phyloP scores from a whole-genome alignment of 2,113 vertebrate species.

The Tachysurus vachellii region DNA sequence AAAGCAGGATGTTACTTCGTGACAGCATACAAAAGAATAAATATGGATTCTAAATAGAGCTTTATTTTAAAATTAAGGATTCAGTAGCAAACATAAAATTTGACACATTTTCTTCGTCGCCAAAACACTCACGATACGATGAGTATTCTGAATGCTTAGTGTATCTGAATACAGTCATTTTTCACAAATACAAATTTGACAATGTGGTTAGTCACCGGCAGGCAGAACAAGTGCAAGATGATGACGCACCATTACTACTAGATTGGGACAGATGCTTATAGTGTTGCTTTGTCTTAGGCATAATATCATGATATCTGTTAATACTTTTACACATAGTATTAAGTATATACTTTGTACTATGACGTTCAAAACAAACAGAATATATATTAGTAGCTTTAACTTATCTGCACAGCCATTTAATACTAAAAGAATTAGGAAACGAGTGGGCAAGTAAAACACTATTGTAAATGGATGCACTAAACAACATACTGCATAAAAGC shows the following conservation, averaged over 20 bases:
- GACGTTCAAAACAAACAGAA: not conserved
- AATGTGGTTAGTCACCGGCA: not conserved
- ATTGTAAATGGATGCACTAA: not conserved
- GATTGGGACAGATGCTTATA: not conserved
- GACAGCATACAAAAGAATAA: not conserved
- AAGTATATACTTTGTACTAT: not conserved
- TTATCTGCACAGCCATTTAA: not conserved
- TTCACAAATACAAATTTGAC: not conserved
- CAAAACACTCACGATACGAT: not conserved
- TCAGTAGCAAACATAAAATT: not conserved
- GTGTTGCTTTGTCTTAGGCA: not conserved
- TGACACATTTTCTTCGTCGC: not conserved
- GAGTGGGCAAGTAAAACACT: not conserved
- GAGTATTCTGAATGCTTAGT: slow-evolving; percentile 13
- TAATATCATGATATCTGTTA: not conserved
- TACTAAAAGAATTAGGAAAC: not conserved
- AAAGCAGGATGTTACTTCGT: not conserved
- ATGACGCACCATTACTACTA: not conserved
- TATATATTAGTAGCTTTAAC: not conserved
- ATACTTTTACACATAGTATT: not conserved
- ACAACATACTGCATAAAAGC: not conserved
- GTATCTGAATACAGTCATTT: not conserved
- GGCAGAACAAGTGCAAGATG: slow-evolving; percentile 6
- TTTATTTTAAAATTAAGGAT: slow-evolving; percentile 28
- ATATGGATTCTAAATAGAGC: not conserved